These are phyloP conservation scores for Nomada fucata DNA, from an alignment of 2,888 invertebrate genomes.

Conservation along the genomic window DNA sequence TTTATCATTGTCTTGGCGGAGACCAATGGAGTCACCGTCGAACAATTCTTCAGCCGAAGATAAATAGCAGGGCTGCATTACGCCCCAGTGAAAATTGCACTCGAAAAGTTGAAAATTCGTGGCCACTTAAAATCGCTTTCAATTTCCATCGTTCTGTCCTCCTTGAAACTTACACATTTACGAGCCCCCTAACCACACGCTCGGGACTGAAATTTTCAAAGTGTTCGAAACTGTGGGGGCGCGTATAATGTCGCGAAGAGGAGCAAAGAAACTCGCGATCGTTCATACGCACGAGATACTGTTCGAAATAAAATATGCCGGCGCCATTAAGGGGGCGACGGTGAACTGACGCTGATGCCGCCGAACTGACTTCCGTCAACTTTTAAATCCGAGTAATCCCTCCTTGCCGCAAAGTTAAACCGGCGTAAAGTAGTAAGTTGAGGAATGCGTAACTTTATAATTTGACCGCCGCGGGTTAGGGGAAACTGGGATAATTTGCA, in stretches of 20 bases:
- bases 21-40: neutral
- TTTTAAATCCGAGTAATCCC: slow-evolving; percentile 80
- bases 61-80: slow-evolving; percentile 16
- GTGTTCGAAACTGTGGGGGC: neutral
- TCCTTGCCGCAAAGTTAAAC: slow-evolving; percentile 72
- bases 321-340: slow-evolving; percentile 46
- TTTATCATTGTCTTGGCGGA: slow-evolving; percentile 7
- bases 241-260: neutral
- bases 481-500: slow-evolving; percentile 75
- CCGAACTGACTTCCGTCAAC: slow-evolving; percentile 74
- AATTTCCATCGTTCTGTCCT: too few relatives aligned
- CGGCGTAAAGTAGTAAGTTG: slow-evolving; percentile 78
- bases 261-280: neutral
- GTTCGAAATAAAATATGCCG: slow-evolving; percentile 38
- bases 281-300: neutral
- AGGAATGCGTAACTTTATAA: slow-evolving; percentile 82
- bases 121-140: neutral
- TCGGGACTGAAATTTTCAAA: neutral
- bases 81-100: slow-evolving; percentile 12
- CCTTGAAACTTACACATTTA: too few relatives aligned
- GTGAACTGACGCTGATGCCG: slow-evolving; percentile 69
- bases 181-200: neutral
- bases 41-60: slow-evolving; percentile 6
- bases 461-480: slow-evolving; percentile 76
- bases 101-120: slow-evolving; percentile 21